Evolutionary conservation across 2,113 vertebrate genomes (phyloP), one percentile per base, ranked within the genome.

Genomic region (Leptobrachium ailaonicum): DNA sequence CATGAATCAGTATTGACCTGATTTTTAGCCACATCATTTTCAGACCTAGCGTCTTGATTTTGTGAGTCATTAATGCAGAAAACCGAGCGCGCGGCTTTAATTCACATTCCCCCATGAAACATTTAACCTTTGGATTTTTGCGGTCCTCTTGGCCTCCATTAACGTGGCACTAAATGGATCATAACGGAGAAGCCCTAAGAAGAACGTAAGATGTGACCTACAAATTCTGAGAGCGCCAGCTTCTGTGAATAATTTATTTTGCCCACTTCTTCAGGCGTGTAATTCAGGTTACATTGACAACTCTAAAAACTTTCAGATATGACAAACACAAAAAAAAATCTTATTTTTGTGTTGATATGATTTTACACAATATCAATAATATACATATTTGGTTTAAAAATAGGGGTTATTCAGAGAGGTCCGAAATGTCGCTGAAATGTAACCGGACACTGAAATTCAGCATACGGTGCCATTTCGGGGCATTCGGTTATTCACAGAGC

Each of bases 41-140:
- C 74, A 76, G 74, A 54, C 74, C 2, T 14, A 8, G 4, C 43
- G 67, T 68, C 64, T 58, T 58, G 75, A 69, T 77, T 77, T 77
- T 68, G 67, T 77, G 53, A 77, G 74, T 41, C 66, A 44, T 77
- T 77, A 77, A 50, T 54, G 50, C 62, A 77, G 50, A 77, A 68
- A 77, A 56, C 41, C 69, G 40, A 42, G 13, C 42, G 64, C 56
- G 66, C n/a, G 10, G 54, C 40, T 77, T 58, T 68, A 69, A 77
- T 77, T 50, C 66, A 63, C 53, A 56, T 69, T 43, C n/a, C 50
- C 43, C 58, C 75, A 68, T 77, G 75, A 77, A 77, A 69, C 67
- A 77, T 77, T 69, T 56, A 77, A 77, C 67, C 45, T 40, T 54
- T 43, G 5, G 41, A 47, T 76, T 63, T 68, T 41, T 45, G 67